Evolutionary conservation across 1,140 invertebrate genomes (phyloP), one percentile per base, ranked within the genome.

Genomic region (Harpegnathos saltator): DNA sequence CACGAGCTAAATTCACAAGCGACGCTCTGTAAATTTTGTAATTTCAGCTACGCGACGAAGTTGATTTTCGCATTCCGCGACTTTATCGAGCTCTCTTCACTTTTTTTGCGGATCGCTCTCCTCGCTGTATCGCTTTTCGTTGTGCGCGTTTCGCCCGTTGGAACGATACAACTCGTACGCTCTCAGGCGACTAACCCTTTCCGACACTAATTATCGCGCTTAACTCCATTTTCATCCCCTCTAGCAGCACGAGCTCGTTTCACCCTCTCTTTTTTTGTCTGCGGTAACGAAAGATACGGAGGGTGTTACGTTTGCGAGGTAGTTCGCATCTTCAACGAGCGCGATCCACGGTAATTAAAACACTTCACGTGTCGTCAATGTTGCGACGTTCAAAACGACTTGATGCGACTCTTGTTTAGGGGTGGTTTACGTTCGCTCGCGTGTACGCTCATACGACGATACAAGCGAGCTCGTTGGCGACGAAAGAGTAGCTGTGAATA

Each of bases 151-250:
- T 50, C 84, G 82, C 78, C 22, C 56, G 58, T 81, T 17, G 38
- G 5, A 48, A 38, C 26, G 80, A 62, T 77, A 90, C 69, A 85
- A 65, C 82, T 78, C 72, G 65, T 80, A 89, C 82, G 59, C 59
- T 72, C 38, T 63, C 56, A 66, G n/a, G 33, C 29, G 54, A 87
- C 74, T 84, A 84, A 85, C 89, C 78, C 86, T 86, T 89, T 83
- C 78, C 87, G 83, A 50, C 82, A 90, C 92, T 93, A 94, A 94
- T 94, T 93, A 94, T 93, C 90, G 89, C 91, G 91, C 90, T 93
- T 91, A 89, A 77, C 71, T 48, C 69, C 81, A 84, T 87, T 87
- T 87, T 83, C 54, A 75, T 82, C 54, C 88, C 86, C 56, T 84
- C 75, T 48, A 68, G 56, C 80, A 29, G 56, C 61, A 38, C 61